Evolutionary conservation across 1,140 invertebrate species (phyloP), one percentile per base, ranked within the genome.

Genomic region (Spodoptera frugiperda): DNA sequence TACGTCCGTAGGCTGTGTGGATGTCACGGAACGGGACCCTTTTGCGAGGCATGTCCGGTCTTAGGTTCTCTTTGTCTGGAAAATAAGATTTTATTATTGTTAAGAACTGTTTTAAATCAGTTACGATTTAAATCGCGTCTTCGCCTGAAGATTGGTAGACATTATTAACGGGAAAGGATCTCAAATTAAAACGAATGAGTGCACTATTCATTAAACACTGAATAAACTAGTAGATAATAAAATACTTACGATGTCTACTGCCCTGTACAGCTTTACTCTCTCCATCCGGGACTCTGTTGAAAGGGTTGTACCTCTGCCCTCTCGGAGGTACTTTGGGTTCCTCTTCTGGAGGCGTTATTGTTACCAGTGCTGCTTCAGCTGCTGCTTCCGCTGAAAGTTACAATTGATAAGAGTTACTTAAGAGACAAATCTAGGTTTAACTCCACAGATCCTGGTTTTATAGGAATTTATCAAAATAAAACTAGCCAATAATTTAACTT

Each of bases 11-110:
- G 0, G 94, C 91, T 49, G 95, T 96, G 86, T 97, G 97, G 14
- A 97, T 91, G 85, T 97, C 97, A 68, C 96, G 91, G 87, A 97
- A 97, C 2, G 96, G 94, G 12, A 96, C 95, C 82, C 95, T 96
- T 59, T 95, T 95, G 81, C 95, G 91, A 3, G 94, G 92, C 49
- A 94, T 51, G 19, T 94, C 93, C 2, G 89, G 78, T 39, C 85
- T 68, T 2, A 91, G 46, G 51, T 84, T 91, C 39, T 93, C 91
- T 84, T 94, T 94, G 46, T 94, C 92, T 94, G 84, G 15, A 80
- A 80, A 53, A 55, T 1, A 46, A 57, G 44, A 33, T 80, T 71
- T 17, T 65, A 54, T 39, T 57, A 15, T 39, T 0, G 46, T 55
- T 14, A 55, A 8, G 10, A 4, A 21, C 1, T 25, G 5, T 25